Evolutionary conservation across 2,888 invertebrate genomes (phyloP).

Genomic region (Synergus gifuensis): DNA sequence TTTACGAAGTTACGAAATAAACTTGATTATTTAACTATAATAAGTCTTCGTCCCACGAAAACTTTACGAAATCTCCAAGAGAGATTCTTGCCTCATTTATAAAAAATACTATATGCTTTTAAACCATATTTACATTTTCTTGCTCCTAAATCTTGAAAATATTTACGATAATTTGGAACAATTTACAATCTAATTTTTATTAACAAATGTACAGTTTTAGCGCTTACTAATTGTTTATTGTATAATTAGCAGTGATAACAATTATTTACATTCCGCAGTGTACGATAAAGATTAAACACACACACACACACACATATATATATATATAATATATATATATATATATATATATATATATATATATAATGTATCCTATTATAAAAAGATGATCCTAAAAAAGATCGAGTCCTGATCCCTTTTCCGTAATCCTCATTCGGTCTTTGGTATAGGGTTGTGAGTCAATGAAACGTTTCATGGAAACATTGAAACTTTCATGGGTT

Average conservation of each 20-base stretch:
- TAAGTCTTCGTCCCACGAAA: neutral
- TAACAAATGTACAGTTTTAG: neutral
- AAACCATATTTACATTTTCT: neutral
- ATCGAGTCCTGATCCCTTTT: too few relatives aligned
- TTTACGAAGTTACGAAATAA: slow-evolving; percentile 94
- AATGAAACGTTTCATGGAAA: too few relatives aligned
- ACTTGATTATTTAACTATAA: neutral
- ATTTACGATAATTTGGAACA: neutral
- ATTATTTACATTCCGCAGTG: neutral
- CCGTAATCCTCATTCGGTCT: too few relatives aligned
- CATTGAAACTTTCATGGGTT: too few relatives aligned
- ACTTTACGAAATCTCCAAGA: neutral
- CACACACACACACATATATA: too few relatives aligned
- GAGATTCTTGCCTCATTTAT: neutral
- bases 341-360: too few relatives aligned
- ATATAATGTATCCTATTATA: too few relatives aligned
- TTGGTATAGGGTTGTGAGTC: too few relatives aligned
- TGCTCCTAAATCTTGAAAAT: neutral
- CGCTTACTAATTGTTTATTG: neutral
- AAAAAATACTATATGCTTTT: neutral
- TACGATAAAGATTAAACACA: neutral
- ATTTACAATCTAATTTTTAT: neutral
- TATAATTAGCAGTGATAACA: neutral
- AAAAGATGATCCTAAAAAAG: too few relatives aligned
- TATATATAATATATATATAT: too few relatives aligned